Percentiles rank a stretch among this genome's conserved stretches.
These are phyloP conservation scores for Protophormia terraenovae DNA, from an alignment of 2,888 invertebrate species.

Conservation along the genomic window DNA sequence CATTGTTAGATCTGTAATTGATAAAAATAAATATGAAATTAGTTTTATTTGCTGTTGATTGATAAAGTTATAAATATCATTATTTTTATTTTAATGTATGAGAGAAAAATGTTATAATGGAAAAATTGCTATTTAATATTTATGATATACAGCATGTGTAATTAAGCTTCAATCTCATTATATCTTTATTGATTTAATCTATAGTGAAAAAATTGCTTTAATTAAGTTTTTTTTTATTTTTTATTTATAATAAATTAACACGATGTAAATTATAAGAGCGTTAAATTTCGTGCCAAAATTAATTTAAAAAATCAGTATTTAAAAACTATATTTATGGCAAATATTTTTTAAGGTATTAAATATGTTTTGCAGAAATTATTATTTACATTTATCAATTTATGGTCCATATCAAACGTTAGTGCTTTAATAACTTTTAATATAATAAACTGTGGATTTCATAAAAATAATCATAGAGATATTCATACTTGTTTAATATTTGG, in stretches of 20 bases:
- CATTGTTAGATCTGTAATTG: constrained; percentile 48
- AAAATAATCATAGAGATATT: no score
- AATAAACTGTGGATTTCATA: no score
- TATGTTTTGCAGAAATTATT: no score
- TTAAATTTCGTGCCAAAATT: background rate
- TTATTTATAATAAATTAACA: background rate
- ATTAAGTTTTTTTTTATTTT: background rate
- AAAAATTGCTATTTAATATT: background rate
- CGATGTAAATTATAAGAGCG: background rate
- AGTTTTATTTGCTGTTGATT: background rate
- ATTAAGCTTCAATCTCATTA: constrained; percentile 41
- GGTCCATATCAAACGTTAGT: no score
- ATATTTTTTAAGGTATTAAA: no score
- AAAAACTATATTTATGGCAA: no score
- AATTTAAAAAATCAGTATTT: no score
- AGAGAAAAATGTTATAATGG: background rate
- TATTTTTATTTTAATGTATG: background rate
- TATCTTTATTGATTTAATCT: constrained; percentile 30
- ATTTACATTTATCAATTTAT: no score
- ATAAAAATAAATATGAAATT: constrained; percentile 10
- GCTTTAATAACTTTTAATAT: no score
- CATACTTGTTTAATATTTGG: no score
- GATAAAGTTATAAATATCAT: background rate
- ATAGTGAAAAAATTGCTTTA: constrained; percentile 7
- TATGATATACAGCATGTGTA: background rate